These are phyloP conservation scores for Gandaritis pyraliata DNA, from an alignment of 2,888 invertebrate genomes.

Conservation along the genomic window DNA sequence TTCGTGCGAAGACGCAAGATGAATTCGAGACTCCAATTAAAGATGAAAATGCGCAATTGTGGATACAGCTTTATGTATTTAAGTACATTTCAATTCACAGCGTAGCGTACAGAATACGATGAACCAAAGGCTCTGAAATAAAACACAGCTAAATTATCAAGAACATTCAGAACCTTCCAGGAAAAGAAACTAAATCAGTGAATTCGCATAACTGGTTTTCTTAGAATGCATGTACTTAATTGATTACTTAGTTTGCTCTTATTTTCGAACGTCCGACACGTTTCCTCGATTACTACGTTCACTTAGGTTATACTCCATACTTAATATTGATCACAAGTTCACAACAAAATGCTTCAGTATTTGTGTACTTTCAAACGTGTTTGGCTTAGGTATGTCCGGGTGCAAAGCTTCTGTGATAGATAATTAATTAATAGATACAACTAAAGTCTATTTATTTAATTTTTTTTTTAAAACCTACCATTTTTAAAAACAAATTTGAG, in stretches of 20 bases:
- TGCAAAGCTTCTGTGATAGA: too few relatives aligned
- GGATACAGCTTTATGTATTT: not conserved
- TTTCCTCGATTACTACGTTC: not conserved
- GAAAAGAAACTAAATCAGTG: constrained; percentile 12
- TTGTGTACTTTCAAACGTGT: not conserved
- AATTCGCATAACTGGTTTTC: constrained; percentile 11
- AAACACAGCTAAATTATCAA: not conserved
- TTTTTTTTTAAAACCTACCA: too few relatives aligned
- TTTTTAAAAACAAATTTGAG: too few relatives aligned
- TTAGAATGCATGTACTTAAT: constrained; percentile 5
- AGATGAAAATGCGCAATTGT: not conserved
- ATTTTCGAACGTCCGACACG: constrained; percentile 15
- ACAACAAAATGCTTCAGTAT: too few relatives aligned
- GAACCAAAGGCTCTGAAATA: not conserved
- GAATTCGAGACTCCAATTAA: not conserved
- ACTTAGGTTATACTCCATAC: too few relatives aligned
- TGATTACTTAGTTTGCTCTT: constrained; percentile 4
- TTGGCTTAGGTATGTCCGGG: too few relatives aligned
- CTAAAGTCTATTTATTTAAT: too few relatives aligned
- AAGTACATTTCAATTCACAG: not conserved
- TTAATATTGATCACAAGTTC: not conserved
- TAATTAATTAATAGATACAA: too few relatives aligned
- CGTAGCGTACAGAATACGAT: not conserved
- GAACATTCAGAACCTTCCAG: not conserved
- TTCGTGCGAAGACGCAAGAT: too few relatives aligned